Evolutionary conservation across 2,797 vertebrate genomes (phyloP), one percentile per base, ranked within the genome.

Genomic region (Macropus fuliginosus): DNA sequence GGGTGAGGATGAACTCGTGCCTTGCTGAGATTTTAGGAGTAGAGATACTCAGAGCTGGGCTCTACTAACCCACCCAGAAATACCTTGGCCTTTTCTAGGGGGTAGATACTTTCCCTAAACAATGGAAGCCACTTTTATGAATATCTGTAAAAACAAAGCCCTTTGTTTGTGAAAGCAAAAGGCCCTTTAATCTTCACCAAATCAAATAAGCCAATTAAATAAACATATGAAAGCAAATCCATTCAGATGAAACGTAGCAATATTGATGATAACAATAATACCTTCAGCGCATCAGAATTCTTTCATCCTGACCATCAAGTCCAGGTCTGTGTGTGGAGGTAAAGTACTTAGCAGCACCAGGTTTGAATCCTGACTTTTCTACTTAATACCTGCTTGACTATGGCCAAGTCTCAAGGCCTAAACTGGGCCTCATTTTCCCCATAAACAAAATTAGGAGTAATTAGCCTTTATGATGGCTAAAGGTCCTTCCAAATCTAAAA

Each of bases 111-210:
- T 18, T 1, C 1, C 13, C 55, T 91, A 91, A 74, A 21, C 52
- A 18, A 3, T 90, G 54, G 87, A 40, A 93, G 59, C 31, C 5
- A 2, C 55, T 90, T 24, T 14, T 4, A 34, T 12, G 91, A 40
- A n/a, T 40, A 56, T 55, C 81, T 59, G 55, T 6, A 34, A 59
- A 91, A 94, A 96, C 96, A 95, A 96, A 97, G 96, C 54, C 28
- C 10, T 46, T 50, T 52, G 94, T 97, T 97, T 91, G 91, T 1
- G 29, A 21, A 8, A 62, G n/a, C 89, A 92, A 93, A 93, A 94
- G 93, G 90, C 91, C 91, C 94, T 66, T 31, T 56, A n/a, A 94
- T 54, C 92, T 56, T 2, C 87, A n/a, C 52, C 27, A 4, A 90
- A 59, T 89, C 81, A 18, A 40, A 31, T 0, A 27, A 1, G 13